phyloP scores from a whole-genome alignment of 2,797 vertebrate genomes.

The Zenarchopterus dispar region DNA sequence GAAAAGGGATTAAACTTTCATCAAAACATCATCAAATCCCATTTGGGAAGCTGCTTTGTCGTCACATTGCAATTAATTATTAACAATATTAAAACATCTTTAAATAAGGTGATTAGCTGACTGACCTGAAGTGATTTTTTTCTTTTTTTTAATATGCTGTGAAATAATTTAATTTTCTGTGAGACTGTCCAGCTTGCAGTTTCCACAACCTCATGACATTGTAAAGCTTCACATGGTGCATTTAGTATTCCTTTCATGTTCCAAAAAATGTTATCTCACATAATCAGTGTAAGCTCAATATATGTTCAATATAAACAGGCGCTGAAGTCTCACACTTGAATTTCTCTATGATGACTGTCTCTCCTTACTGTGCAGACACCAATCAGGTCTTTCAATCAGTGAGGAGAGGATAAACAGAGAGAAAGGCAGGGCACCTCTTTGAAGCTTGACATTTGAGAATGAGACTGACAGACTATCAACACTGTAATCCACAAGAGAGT shows the following conservation, averaged over 20 bases:
- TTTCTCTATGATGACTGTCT: slow-evolving; percentile 21
- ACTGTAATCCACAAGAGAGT: slow-evolving; percentile 49
- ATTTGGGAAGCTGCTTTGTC: too few species aligned
- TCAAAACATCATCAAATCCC: too few species aligned
- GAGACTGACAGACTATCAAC: slow-evolving; percentile 68
- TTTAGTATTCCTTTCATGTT: slow-evolving; percentile 2
- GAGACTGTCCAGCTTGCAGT: not conserved
- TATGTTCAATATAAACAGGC: not conserved
- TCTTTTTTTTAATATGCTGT: too few species aligned
- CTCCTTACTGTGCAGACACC: slow-evolving; percentile 13
- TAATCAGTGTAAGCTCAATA: not conserved
- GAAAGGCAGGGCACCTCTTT: slow-evolving; percentile 6
- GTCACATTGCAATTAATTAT: too few species aligned
- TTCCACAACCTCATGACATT: not conserved
- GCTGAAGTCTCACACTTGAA: not conserved
- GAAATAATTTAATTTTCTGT: too few species aligned
- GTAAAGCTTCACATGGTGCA: slow-evolving; percentile 4
- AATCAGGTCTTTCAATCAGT: slow-evolving; percentile 35
- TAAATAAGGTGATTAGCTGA: too few species aligned
- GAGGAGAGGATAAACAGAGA: slow-evolving; percentile 22
- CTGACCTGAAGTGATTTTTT: too few species aligned
- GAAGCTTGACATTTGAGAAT: slow-evolving; percentile 13
- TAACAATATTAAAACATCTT: too few species aligned
- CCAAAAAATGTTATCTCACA: slow-evolving; percentile 23
- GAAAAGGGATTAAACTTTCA: too few species aligned